Evolutionary conservation across 2,888 invertebrate species (phyloP).

Genomic region (Mellilla xanthometata): DNA sequence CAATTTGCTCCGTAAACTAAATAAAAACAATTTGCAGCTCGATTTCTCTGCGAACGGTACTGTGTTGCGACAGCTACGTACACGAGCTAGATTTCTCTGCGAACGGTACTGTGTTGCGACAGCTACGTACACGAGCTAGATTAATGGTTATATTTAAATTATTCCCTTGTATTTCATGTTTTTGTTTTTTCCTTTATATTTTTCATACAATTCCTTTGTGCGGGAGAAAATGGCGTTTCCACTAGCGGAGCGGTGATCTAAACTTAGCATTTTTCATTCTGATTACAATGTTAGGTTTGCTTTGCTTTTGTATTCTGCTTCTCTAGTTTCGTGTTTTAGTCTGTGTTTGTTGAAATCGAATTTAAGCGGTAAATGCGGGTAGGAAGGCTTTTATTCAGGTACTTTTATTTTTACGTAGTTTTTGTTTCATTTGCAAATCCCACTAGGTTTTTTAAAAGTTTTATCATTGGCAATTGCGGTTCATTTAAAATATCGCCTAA

Average conservation of each 20-base stretch:
- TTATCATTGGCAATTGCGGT: too few relatives aligned
- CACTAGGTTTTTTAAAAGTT: too few relatives aligned
- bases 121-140: slow-evolving; percentile 65
- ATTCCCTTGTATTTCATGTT: slow-evolving; percentile 63
- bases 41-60: too few relatives aligned
- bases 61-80: slow-evolving; percentile 57
- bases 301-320: slow-evolving; percentile 19
- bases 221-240: slow-evolving; percentile 37
- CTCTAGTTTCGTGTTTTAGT: slow-evolving; percentile 4
- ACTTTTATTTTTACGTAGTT: too few relatives aligned
- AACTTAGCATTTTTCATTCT: slow-evolving; percentile 57
- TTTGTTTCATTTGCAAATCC: too few relatives aligned
- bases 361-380: background rate
- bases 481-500: too few relatives aligned
- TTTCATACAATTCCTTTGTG: slow-evolving; percentile 43
- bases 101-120: slow-evolving; percentile 55
- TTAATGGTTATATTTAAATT: slow-evolving; percentile 81
- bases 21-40: too few relatives aligned
- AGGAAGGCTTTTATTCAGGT: too few relatives aligned
- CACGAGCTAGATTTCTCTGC: slow-evolving; percentile 55
- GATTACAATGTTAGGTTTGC: slow-evolving; percentile 36
- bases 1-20: too few relatives aligned
- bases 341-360: slow-evolving; percentile 5
- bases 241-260: slow-evolving; percentile 51
- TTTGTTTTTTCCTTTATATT: slow-evolving; percentile 48